Evolutionary conservation across 2,113 vertebrate species (phyloP).

Genomic region (Cepphus grylle): DNA sequence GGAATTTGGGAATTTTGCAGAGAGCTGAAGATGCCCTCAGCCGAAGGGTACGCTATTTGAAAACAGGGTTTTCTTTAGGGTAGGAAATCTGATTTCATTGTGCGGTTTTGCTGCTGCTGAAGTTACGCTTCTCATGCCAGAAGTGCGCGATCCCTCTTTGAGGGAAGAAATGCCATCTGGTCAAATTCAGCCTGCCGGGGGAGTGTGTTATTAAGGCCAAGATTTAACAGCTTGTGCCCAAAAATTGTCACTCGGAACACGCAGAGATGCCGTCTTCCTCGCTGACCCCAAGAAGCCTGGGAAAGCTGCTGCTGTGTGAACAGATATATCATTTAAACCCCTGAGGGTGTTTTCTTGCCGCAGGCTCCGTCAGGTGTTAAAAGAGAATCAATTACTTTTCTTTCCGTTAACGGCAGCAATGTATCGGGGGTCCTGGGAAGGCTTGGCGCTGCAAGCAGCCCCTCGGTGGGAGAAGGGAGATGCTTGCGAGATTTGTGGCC

Average conservation of each 20-base stretch:
- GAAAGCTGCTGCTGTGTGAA: not conserved
- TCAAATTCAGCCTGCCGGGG: not conserved
- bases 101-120: not conserved
- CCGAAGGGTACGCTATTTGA: not conserved
- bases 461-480: not conserved
- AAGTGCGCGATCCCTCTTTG: not conserved
- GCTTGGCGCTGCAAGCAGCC: not conserved
- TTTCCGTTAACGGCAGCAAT: not conserved
- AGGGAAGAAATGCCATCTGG: not conserved
- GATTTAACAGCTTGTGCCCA: not conserved
- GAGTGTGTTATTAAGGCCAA: not conserved
- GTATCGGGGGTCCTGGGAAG: not conserved
- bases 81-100: not conserved
- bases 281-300: not conserved
- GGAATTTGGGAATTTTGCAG: not conserved
- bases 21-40: not conserved
- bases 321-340: not conserved
- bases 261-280: accelerated
- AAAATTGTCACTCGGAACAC: not conserved
- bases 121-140: not conserved
- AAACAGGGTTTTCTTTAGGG: not conserved
- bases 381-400: not conserved
- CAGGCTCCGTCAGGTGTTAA: not conserved
- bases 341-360: not conserved
- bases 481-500: not conserved